Evolutionary conservation across 2,797 vertebrate genomes (phyloP).

Genomic region (Diceros bicornis): DNA sequence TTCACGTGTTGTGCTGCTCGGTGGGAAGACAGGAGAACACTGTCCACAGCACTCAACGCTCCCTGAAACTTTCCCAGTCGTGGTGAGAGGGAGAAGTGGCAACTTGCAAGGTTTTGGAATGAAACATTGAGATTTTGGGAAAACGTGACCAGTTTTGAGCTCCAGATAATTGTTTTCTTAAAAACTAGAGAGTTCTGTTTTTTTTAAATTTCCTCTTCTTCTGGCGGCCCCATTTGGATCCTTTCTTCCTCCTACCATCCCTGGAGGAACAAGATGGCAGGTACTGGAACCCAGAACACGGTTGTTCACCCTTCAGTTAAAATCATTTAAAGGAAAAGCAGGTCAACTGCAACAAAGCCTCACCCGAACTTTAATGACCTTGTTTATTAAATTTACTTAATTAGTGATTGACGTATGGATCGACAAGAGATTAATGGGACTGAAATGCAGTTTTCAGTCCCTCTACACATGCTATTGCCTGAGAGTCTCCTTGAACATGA

Average conservation of each 20-base stretch:
- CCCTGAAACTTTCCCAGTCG: accelerated
- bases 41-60: accelerated
- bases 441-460: too few relatives aligned
- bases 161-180: not conserved
- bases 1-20: accelerated
- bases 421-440: too few relatives aligned
- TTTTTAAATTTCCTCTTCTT: not conserved
- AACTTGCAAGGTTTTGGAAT: too few relatives aligned
- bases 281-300: not conserved
- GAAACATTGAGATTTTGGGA: not conserved
- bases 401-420: not conserved
- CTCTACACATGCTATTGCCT: accelerated
- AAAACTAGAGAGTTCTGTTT: not conserved
- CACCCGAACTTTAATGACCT: not conserved
- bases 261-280: not conserved
- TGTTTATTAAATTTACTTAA: not conserved
- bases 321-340: not conserved
- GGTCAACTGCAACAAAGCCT: too few relatives aligned
- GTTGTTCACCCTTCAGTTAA: not conserved
- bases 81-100: too few relatives aligned
- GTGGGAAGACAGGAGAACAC: not conserved
- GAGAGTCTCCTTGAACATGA: not conserved
- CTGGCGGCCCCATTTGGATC: not conserved
- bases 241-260: not conserved
- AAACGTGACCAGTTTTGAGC: not conserved